Evolutionary conservation across 2,888 invertebrate genomes (phyloP).

Genomic region (Plebejus anna): DNA sequence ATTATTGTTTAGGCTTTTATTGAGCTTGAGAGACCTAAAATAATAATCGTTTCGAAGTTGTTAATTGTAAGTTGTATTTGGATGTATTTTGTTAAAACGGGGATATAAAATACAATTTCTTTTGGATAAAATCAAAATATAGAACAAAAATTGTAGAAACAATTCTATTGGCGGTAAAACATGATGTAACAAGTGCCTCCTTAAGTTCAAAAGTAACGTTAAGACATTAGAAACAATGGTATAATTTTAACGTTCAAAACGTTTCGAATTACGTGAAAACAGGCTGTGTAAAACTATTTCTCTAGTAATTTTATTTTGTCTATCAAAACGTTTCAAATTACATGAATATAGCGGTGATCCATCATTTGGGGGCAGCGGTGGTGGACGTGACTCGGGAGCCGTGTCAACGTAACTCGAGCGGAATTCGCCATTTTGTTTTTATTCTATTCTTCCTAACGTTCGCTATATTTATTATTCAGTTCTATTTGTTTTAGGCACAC

Average conservation of each 20-base stretch:
- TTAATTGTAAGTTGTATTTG: not conserved
- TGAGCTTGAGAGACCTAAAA: not conserved
- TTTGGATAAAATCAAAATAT: too few species aligned
- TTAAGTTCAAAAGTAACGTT: too few species aligned
- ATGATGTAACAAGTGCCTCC: too few species aligned
- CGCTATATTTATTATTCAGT: not conserved
- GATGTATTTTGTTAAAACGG: not conserved
- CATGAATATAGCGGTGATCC: slow-evolving; percentile 2
- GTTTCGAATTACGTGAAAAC: too few species aligned
- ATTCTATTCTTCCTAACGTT: not conserved
- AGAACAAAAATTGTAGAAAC: too few species aligned
- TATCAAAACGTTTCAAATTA: slow-evolving; percentile 8
- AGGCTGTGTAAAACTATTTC: not conserved
- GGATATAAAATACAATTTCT: too few species aligned
- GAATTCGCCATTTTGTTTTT: not conserved
- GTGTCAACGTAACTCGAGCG: not conserved
- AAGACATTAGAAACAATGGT: too few species aligned
- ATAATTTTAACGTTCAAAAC: too few species aligned
- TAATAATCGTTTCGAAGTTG: not conserved
- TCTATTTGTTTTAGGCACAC: not conserved
- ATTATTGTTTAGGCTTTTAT: slow-evolving; percentile 19
- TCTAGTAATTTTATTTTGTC: not conserved
- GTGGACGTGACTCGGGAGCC: not conserved
- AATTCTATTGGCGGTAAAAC: too few species aligned
- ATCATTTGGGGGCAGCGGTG: slow-evolving; percentile 16